phyloP scores from a whole-genome alignment of 2,113 vertebrate species.

The Urocynchramus pylzowi region DNA sequence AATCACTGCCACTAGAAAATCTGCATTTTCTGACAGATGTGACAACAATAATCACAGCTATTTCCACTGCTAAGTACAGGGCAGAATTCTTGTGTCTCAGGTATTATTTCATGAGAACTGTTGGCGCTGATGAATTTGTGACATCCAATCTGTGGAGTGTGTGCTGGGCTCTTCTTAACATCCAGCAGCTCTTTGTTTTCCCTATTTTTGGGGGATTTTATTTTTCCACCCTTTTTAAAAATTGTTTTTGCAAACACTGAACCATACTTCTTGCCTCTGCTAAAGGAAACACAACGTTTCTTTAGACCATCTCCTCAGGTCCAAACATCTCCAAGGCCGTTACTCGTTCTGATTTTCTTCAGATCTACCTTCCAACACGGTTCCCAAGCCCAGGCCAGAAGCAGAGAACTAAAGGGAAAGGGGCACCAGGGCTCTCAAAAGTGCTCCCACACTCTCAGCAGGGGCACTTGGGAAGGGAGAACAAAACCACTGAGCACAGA shows the following conservation, averaged over 20 bases:
- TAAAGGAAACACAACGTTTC: conserved; percentile 6
- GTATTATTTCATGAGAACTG: neutral
- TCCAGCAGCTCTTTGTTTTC: neutral
- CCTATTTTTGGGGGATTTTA: accelerated
- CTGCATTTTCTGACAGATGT: neutral
- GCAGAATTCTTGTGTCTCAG: neutral
- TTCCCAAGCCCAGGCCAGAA: conserved; percentile 56
- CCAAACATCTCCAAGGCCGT: neutral
- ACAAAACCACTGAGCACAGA: conserved; percentile 43
- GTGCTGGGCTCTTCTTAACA: neutral
- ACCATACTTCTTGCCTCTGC: conserved; percentile 66
- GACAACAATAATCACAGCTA: neutral
- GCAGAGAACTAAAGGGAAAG: neutral
- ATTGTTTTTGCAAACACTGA: neutral
- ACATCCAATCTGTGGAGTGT: accelerated
- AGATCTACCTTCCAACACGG: conserved; percentile 62
- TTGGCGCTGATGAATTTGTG: neutral
- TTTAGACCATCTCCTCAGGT: neutral
- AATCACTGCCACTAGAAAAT: neutral
- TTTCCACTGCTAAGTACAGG: neutral
- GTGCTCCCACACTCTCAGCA: neutral
- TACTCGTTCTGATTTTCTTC: neutral
- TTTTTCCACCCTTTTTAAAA: neutral
- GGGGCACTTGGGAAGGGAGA: neutral
- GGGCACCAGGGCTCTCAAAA: neutral